Base-by-base conservation (phyloP, 2,888 invertebrate species). In the Eilema caniola region DNA sequence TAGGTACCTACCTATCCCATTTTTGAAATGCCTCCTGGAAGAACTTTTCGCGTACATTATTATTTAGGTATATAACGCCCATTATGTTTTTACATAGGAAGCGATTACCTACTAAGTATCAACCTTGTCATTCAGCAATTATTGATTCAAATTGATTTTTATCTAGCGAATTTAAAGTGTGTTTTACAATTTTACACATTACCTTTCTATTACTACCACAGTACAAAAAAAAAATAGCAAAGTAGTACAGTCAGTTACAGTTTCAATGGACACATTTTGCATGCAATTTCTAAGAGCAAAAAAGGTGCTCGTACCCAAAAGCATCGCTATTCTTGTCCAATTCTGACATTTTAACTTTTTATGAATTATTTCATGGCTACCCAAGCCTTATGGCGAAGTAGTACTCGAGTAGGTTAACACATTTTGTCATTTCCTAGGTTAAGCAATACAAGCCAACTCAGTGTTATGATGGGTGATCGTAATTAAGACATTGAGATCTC, bases 111-210 rank as follows among this genome's bases (percentile, higher is more conserved):
- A 31, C 11, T 64, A 64, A 47, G 47, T 31, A 66, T 31, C 57
- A 56, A 31, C 56, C 57, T 37, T 66, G 33, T 2, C 16, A 10
- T 37, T 66, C 33, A 20, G 33, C 24, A 57, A 20, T 66, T 31
- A 57, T 65, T 57, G 25, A 56, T 56, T 31, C 31, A 65, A 65
- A 28, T 66, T 33, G 66, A 66, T 66, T 57, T n/a, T 56, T 66
- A 66, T 57, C 66, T 57, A 20, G 28, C 16, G 53, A 64, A 64
- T 28, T 28, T 31, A 53, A 20, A 47, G 10, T 2, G 2, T 28
- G 12, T 31, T 23, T 28, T 47, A 8, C 28, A 53, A 28, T 53
- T n/a, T 53, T n/a, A 47, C 28, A n/a, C 20, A 33, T 33, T 23
- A 31, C 33, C 56, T 65, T 56, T 24, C 16, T 57, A 24, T 23